Conservation (phyloP, 53 echinoderm and acorn worm species). For the Hippasteria phrygiana region DNA sequence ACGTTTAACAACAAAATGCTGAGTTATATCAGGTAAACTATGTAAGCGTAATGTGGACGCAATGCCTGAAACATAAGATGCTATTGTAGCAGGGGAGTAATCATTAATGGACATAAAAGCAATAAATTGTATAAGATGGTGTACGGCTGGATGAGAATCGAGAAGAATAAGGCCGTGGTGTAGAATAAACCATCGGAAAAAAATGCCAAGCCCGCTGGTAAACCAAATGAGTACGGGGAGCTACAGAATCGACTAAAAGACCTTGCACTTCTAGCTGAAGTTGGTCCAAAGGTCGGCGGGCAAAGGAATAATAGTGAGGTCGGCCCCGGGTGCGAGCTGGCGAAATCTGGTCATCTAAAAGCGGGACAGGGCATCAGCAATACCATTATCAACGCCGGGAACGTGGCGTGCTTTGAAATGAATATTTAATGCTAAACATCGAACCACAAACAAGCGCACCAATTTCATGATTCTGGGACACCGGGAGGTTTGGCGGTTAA, state of each 20-base stretch:
- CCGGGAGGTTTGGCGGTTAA: conserved; percentile 29
- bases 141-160: background rate
- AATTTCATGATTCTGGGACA: background rate
- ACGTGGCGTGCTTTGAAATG: background rate
- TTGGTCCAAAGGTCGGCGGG: conserved; percentile 8
- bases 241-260: background rate
- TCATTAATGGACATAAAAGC: conserved; percentile 11
- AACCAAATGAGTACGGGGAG: background rate
- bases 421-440: background rate
- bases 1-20: background rate
- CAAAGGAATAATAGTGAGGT: background rate
- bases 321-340: conserved; percentile 5
- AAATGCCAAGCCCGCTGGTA: conserved; percentile 18
- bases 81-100: conserved; percentile 3
- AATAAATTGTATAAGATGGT: conserved; percentile 16
- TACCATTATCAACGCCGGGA: background rate
- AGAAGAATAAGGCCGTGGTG: background rate
- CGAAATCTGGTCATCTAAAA: conserved; percentile 39
- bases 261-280: conserved; percentile 7
- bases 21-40: background rate
- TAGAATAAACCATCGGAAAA: background rate
- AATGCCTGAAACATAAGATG: conserved; percentile 1
- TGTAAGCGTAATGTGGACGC: background rate
- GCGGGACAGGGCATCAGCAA: conserved; percentile 38
- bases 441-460: background rate